phyloP scores from a whole-genome alignment of 2,888 invertebrate species.

The Spialia ferax region DNA sequence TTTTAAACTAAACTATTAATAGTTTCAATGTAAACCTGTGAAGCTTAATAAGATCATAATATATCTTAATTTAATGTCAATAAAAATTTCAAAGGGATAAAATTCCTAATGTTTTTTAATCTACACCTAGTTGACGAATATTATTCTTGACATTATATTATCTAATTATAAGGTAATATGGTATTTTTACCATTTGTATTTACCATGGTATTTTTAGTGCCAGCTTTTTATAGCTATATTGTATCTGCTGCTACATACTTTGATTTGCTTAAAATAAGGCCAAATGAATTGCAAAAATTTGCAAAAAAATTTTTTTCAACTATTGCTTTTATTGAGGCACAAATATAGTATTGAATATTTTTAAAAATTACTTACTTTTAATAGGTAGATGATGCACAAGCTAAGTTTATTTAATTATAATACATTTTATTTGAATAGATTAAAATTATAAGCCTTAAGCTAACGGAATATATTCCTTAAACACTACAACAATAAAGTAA shows the following conservation, averaged over 20 bases:
- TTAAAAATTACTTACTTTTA: not conserved
- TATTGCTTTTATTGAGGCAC: too few species aligned
- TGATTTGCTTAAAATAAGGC: too few species aligned
- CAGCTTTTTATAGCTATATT: too few species aligned
- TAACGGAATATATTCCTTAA: slow-evolving; percentile 34
- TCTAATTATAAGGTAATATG: too few species aligned
- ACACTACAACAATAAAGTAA: slow-evolving; percentile 1
- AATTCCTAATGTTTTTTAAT: not conserved
- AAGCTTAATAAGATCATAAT: not conserved
- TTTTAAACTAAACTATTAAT: not conserved
- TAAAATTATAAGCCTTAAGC: slow-evolving; percentile 18
- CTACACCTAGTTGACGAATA: not conserved
- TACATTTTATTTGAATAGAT: slow-evolving; percentile 18
- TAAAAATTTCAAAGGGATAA: not conserved
- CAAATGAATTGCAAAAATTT: too few species aligned
- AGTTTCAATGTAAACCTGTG: not conserved
- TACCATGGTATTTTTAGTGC: too few species aligned
- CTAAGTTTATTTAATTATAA: not conserved
- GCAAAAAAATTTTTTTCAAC: too few species aligned
- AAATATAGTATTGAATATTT: too few species aligned
- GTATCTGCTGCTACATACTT: too few species aligned
- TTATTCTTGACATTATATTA: too few species aligned
- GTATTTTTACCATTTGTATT: too few species aligned
- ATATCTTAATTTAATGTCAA: not conserved
- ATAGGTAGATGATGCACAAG: slow-evolving; percentile 5